Percentiles rank a stretch among this genome's conserved stretches.
These are phyloP conservation scores for Lamellibrachia luymesi DNA, from an alignment of 1,140 invertebrate species.

Conservation along the genomic window DNA sequence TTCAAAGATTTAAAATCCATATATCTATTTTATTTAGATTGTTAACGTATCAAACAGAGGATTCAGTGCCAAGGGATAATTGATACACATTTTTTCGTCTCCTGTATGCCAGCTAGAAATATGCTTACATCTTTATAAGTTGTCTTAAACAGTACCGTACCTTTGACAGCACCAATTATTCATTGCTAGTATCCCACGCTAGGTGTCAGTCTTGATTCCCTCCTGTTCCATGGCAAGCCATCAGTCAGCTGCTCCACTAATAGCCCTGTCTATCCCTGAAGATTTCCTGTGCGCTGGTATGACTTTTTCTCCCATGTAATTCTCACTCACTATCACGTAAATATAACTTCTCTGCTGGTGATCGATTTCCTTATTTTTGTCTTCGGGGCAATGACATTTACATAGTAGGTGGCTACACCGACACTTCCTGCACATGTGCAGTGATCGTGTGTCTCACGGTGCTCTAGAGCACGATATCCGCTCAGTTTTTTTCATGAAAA, in stretches of 20 bases:
- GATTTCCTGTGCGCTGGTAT: background rate
- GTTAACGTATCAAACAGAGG: background rate
- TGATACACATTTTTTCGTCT: background rate
- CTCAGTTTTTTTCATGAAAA: background rate
- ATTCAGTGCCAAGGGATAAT: background rate
- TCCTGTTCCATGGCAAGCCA: background rate
- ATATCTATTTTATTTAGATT: background rate
- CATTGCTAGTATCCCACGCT: background rate
- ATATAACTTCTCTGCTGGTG: background rate
- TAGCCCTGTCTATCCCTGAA: background rate
- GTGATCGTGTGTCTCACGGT: background rate
- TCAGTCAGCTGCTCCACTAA: background rate
- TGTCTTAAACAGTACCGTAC: background rate
- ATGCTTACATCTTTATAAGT: background rate
- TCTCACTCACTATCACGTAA: background rate
- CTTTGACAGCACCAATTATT: background rate
- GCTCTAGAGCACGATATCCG: background rate
- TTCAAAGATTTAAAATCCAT: too few relatives aligned
- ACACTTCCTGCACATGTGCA: too few relatives aligned
- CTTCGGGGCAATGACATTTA: background rate
- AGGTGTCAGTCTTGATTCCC: background rate
- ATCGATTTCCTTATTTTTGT: constrained; percentile 5
- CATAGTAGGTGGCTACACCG: background rate
- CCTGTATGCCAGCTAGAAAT: background rate
- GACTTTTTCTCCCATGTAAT: background rate